Evolutionary conservation across 37 sponge, comb jelly and placozoan genomes (phyloP).

Genomic region (Ephydatia muelleri): DNA sequence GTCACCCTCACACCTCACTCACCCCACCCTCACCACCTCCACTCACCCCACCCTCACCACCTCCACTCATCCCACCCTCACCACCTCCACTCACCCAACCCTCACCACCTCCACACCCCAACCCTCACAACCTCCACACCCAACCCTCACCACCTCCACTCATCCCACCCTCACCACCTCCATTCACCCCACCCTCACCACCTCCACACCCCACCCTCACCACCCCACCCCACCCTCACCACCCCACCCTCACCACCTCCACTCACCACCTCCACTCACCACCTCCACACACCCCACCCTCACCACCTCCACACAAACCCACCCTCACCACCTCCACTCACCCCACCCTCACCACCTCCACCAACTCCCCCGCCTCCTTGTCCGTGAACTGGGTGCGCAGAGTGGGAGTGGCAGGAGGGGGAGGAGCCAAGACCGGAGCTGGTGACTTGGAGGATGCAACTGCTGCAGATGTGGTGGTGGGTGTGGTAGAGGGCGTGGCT

Average conservation of each 20-base stretch:
- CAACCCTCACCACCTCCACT: constrained; percentile 46
- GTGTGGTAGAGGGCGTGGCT: neutral
- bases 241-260: constrained; percentile 49
- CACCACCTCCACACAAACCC: constrained; percentile 51
- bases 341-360: constrained; percentile 51
- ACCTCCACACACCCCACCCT: constrained; percentile 49
- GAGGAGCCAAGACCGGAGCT: neutral
- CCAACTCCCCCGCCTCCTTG: constrained; percentile 31
- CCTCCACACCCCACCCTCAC: too few species aligned
- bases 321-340: constrained; percentile 39
- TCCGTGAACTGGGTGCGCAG: constrained; percentile 39
- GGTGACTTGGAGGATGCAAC: neutral
- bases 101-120: constrained; percentile 30
- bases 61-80: constrained; percentile 36
- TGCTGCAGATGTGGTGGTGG: neutral
- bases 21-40: constrained; percentile 49
- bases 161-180: constrained; percentile 12
- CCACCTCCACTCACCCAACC: constrained; percentile 47
- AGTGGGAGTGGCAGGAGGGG: neutral
- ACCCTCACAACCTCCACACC: too few species aligned
- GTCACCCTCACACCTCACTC: too few species aligned
- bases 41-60: constrained; percentile 28
- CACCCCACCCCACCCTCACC: too few species aligned
- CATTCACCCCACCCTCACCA: constrained; percentile 38
- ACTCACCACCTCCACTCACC: constrained; percentile 34